Conservation (phyloP, 2,888 invertebrate species). For the Myopa testacea region DNA sequence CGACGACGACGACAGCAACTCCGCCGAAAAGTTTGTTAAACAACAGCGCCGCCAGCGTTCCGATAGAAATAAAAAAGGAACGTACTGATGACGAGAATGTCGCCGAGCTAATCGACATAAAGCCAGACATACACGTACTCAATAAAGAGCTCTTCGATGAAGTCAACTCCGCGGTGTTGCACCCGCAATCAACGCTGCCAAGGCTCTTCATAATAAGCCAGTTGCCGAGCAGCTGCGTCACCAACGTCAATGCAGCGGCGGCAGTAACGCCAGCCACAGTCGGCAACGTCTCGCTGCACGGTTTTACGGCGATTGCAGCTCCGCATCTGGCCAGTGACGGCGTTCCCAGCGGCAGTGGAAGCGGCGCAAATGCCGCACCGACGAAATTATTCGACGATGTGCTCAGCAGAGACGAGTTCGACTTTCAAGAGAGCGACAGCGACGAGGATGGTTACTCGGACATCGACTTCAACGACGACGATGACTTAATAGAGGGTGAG, state of each 20-base stretch:
- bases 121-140: slow-evolving; percentile 33
- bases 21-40: neutral
- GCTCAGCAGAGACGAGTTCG: slow-evolving; percentile 44
- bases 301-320: neutral
- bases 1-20: slow-evolving; percentile 27
- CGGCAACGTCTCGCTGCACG: neutral
- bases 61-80: slow-evolving; percentile 23
- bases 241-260: neutral
- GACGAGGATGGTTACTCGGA: slow-evolving; percentile 59
- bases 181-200: slow-evolving; percentile 28
- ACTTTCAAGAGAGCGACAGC: slow-evolving; percentile 54
- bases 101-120: slow-evolving; percentile 24
- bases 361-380: neutral
- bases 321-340: slow-evolving; percentile 5
- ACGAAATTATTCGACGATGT: slow-evolving; percentile 14
- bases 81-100: neutral
- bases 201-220: slow-evolving; percentile 33
- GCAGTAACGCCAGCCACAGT: neutral
- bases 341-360: slow-evolving; percentile 15
- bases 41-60: neutral
- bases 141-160: slow-evolving; percentile 28
- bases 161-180: neutral
- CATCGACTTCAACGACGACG: slow-evolving; percentile 46
- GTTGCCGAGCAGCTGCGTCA: neutral
- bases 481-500: slow-evolving; percentile 54